Evolutionary conservation across 2,888 invertebrate genomes (phyloP).

Genomic region (Parelbella ahira): DNA sequence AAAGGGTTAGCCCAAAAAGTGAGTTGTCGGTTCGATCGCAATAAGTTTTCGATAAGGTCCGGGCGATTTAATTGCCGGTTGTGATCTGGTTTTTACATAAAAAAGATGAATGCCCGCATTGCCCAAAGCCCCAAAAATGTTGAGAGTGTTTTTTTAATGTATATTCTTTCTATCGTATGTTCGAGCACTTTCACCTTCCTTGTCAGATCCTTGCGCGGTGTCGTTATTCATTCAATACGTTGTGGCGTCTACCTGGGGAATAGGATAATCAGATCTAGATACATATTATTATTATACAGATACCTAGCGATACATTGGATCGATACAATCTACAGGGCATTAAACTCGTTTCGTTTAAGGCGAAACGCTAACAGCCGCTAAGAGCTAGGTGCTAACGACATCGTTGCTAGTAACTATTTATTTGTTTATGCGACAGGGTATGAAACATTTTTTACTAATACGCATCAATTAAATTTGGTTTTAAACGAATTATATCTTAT

Average conservation of each 20-base stretch:
- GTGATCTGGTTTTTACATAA: conserved; percentile 80
- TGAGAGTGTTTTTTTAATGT: conserved; percentile 53
- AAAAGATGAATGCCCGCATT: conserved; percentile 74
- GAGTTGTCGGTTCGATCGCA: conserved; percentile 77
- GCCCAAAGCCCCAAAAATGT: conserved; percentile 70
- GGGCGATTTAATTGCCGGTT: conserved; percentile 79
- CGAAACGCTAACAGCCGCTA: conserved; percentile 27
- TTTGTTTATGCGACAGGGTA: no score
- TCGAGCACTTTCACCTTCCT: conserved; percentile 71
- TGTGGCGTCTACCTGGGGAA: conserved; percentile 49
- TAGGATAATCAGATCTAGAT: conserved; percentile 62
- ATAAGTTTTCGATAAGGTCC: conserved; percentile 80
- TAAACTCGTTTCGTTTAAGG: conserved; percentile 36
- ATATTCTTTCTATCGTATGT: conserved; percentile 64
- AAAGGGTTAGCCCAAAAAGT: conserved; percentile 79
- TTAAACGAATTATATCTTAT: no score
- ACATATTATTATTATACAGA: conserved; percentile 57
- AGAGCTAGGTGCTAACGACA: conserved; percentile 10
- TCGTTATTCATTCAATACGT: conserved; percentile 61
- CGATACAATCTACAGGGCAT: conserved; percentile 40
- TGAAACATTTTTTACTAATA: no score
- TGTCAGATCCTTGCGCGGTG: conserved; percentile 45
- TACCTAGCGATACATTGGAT: conserved; percentile 40
- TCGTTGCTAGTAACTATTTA: conserved; percentile 1
- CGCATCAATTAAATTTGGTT: no score